Percentiles rank a stretch among this genome's conserved stretches.
Conservation (phyloP, 2,888 invertebrate species). For the Teleiodes luculella region DNA sequence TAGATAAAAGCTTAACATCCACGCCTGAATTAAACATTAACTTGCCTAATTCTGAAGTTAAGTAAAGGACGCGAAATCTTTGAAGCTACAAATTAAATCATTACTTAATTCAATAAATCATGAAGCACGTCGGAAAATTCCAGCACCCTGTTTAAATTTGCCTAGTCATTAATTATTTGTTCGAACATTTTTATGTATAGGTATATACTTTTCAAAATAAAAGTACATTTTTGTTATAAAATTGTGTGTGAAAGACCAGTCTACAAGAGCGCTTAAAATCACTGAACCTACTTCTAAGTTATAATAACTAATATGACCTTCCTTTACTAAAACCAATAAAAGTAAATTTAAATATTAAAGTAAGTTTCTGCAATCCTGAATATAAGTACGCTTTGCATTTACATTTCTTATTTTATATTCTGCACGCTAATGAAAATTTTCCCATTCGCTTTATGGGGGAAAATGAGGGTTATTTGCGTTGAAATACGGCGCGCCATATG, state of each 20-base stretch:
- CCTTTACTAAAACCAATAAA: not conserved
- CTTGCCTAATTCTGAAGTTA: constrained; percentile 36
- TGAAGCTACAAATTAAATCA: constrained; percentile 49
- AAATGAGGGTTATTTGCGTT: constrained; percentile 50
- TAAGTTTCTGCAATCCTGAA: too few species aligned
- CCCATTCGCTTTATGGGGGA: constrained; percentile 42
- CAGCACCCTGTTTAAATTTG: not conserved
- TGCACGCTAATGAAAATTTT: constrained; percentile 44
- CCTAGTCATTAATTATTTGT: not conserved
- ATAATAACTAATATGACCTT: too few species aligned
- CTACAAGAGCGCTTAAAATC: too few species aligned
- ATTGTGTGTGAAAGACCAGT: too few species aligned
- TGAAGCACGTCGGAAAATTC: not conserved
- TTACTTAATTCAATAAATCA: constrained; percentile 23
- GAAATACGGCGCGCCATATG: constrained; percentile 54
- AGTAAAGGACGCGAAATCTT: constrained; percentile 38
- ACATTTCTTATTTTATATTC: constrained; percentile 18
- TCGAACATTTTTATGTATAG: too few species aligned
- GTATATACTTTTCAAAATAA: too few species aligned
- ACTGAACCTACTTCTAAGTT: too few species aligned
- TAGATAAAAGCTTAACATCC: too few species aligned
- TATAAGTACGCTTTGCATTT: constrained; percentile 3
- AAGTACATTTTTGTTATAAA: too few species aligned
- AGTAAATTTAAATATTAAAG: too few species aligned
- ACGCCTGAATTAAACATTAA: constrained; percentile 22